Percentiles rank a stretch among this genome's conserved stretches.
Evolutionary conservation across 2,113 vertebrate species (phyloP).

Genomic region (Polypterus senegalus): DNA sequence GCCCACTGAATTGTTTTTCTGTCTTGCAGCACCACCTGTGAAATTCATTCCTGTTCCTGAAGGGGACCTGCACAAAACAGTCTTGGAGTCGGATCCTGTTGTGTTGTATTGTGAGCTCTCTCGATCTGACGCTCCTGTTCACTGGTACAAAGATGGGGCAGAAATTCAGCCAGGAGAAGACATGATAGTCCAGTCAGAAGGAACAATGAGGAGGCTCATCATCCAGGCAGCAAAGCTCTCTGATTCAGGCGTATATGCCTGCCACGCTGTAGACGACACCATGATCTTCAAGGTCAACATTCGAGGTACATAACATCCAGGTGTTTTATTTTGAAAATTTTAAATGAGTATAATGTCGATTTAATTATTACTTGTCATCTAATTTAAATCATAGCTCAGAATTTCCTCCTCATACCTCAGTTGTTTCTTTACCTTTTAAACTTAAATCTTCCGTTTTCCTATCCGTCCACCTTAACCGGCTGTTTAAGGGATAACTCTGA

Average conservation of each 20-base stretch:
- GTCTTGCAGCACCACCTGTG: slow-evolving; percentile 40
- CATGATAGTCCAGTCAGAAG: slow-evolving; percentile 30
- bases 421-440: not conserved
- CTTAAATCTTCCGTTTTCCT: not conserved
- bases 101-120: slow-evolving; percentile 50
- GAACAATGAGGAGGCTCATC: slow-evolving; percentile 29
- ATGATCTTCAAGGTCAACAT: slow-evolving; percentile 56
- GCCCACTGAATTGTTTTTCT: not conserved
- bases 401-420: not conserved
- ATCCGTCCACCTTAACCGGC: too few species aligned
- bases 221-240: slow-evolving; percentile 37
- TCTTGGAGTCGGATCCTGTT: slow-evolving; percentile 46
- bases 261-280: slow-evolving; percentile 45
- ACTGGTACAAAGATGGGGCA: slow-evolving; percentile 57
- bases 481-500: too few species aligned
- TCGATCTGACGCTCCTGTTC: slow-evolving; percentile 32
- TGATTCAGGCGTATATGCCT: slow-evolving; percentile 51
- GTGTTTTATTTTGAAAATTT: not conserved
- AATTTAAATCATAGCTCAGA: not conserved
- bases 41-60: slow-evolving; percentile 47
- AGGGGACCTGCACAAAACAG: slow-evolving; percentile 48
- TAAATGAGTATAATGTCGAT: not conserved
- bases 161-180: slow-evolving; percentile 35
- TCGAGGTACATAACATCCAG: slow-evolving; percentile 37
- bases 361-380: not conserved